phyloP scores from a whole-genome alignment of 2,888 invertebrate genomes.

The Oscheius sp. region DNA sequence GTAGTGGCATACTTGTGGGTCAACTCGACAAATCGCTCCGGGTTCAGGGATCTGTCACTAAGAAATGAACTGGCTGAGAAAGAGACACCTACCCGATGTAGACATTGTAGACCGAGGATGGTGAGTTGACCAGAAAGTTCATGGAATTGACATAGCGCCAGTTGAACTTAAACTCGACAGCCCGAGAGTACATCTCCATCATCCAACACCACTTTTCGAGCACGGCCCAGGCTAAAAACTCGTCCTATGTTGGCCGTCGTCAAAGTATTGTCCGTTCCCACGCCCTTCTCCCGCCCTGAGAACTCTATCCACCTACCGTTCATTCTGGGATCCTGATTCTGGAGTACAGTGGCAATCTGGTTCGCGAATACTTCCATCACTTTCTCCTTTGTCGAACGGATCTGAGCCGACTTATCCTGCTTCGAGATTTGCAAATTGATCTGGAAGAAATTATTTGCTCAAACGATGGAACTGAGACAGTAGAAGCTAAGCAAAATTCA shows the following conservation, averaged over 20 bases:
- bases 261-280: not conserved
- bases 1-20: slow-evolving; percentile 36
- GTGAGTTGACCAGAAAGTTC: slow-evolving; percentile 33
- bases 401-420: not conserved
- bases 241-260: not conserved
- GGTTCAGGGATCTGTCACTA: slow-evolving; percentile 38
- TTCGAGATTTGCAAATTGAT: too few species aligned
- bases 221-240: slow-evolving; percentile 49
- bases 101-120: slow-evolving; percentile 10
- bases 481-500: too few species aligned
- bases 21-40: slow-evolving; percentile 37
- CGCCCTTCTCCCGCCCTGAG: not conserved
- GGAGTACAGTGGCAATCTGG: slow-evolving; percentile 17
- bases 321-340: slow-evolving; percentile 20
- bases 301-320: slow-evolving; percentile 12
- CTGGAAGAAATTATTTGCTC: too few species aligned
- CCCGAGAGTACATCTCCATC: slow-evolving; percentile 43
- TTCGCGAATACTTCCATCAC: slow-evolving; percentile 8
- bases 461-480: too few species aligned
- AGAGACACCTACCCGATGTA: slow-evolving; percentile 41
- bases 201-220: slow-evolving; percentile 59
- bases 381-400: slow-evolving; percentile 2
- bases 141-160: slow-evolving; percentile 48
- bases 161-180: slow-evolving; percentile 23
- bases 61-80: slow-evolving; percentile 7